A percentile compares a stretch with the other conserved stretches of the same genome.
Evolutionary conservation across 2,797 vertebrate genomes (phyloP).

Genomic region (Rousettus madagascariensis): DNA sequence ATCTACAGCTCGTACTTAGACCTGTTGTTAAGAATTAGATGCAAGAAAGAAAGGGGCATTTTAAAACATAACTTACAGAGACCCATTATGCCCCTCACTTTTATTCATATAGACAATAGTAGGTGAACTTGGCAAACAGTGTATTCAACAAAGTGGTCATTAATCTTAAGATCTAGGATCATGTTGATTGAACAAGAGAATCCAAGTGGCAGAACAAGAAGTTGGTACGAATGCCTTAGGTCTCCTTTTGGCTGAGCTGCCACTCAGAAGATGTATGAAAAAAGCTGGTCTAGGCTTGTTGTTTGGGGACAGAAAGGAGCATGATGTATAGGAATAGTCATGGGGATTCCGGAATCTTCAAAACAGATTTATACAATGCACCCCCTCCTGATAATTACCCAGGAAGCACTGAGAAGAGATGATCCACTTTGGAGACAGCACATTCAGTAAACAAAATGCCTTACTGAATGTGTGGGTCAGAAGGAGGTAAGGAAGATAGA

Average conservation of each 20-base stretch:
- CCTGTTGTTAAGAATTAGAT: background rate
- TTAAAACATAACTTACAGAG: background rate
- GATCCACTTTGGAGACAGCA: background rate
- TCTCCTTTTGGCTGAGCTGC: background rate
- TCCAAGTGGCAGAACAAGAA: background rate
- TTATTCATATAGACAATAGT: background rate
- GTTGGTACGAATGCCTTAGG: background rate
- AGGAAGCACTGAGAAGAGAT: background rate
- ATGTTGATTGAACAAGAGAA: background rate
- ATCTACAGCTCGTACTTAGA: background rate
- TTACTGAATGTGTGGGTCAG: background rate
- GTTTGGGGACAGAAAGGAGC: background rate
- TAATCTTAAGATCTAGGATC: background rate
- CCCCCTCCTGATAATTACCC: background rate
- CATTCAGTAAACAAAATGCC: background rate
- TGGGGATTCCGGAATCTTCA: background rate
- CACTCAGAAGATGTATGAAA: background rate
- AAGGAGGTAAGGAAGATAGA: background rate
- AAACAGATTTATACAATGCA: background rate
- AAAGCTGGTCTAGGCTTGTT: background rate
- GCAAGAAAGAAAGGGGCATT: background rate
- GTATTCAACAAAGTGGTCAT: background rate
- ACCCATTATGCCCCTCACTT: background rate
- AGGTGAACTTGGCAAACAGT: background rate
- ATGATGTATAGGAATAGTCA: background rate